phyloP scores from a whole-genome alignment of 2,797 vertebrate species.

The Trematomus bernacchii region DNA sequence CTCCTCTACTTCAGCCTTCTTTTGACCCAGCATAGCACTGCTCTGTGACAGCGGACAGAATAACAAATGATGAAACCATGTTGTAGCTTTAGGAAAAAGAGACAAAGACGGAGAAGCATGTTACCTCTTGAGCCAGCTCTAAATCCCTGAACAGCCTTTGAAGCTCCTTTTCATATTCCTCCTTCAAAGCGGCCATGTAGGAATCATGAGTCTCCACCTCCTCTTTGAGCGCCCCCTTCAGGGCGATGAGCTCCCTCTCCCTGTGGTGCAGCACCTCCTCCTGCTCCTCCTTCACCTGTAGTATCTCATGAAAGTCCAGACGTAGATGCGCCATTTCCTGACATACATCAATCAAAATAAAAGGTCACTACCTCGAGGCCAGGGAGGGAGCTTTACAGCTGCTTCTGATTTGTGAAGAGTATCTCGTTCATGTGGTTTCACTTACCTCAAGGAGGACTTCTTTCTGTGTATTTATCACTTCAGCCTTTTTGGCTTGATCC shows the following conservation, averaged over 20 bases:
- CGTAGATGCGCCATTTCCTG: conserved; percentile 91
- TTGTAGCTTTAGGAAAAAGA: neutral
- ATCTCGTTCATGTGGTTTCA: conserved; percentile 20
- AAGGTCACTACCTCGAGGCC: neutral
- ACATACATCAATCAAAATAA: conserved; percentile 19
- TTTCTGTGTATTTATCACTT: conserved; percentile 86
- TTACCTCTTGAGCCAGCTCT: conserved; percentile 88
- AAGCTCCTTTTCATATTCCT: conserved; percentile 89
- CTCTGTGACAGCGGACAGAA: conserved; percentile 78
- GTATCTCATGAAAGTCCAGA: conserved; percentile 88
- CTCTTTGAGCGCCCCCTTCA: conserved; percentile 94
- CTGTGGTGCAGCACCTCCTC: conserved; percentile 90
- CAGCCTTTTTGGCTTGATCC: conserved; percentile 87
- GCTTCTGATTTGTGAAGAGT: conserved; percentile 20
- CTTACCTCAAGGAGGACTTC: conserved; percentile 91
- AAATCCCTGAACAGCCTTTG: conserved; percentile 84
- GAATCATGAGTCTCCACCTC: conserved; percentile 93
- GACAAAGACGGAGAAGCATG: neutral
- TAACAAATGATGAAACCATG: neutral
- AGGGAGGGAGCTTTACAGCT: conserved; percentile 15
- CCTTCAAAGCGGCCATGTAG: conserved; percentile 91
- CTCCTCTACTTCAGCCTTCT: conserved; percentile 82
- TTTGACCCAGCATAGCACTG: conserved; percentile 80
- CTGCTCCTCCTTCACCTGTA: conserved; percentile 91
- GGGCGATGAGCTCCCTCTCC: conserved; percentile 91